phyloP scores from a whole-genome alignment of 2,797 vertebrate species.

The Crypturellus tataupa region DNA sequence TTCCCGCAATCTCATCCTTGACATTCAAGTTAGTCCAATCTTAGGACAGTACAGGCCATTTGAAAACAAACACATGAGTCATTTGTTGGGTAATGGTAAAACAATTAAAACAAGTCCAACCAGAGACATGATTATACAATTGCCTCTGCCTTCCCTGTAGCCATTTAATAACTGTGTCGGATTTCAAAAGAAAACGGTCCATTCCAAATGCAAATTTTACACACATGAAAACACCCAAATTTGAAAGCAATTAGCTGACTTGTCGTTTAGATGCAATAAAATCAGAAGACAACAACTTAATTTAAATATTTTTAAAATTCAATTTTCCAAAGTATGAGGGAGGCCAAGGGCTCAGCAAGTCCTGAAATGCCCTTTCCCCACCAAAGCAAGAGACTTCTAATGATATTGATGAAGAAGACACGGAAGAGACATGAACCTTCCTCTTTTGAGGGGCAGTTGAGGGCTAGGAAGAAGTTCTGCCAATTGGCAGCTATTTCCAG shows the following conservation, averaged over 20 bases:
- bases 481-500: not conserved
- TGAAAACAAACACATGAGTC: not conserved
- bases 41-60: no score
- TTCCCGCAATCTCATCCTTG: not conserved
- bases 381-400: not conserved
- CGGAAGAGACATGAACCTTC: not conserved
- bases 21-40: not conserved
- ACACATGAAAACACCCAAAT: not conserved
- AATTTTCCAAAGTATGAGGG: not conserved
- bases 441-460: not conserved
- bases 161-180: not conserved
- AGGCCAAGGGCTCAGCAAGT: not conserved
- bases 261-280: not conserved
- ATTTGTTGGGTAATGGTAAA: not conserved
- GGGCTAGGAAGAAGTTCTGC: not conserved
- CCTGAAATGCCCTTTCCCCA: not conserved
- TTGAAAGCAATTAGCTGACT: not conserved
- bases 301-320: not conserved
- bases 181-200: not conserved
- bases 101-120: not conserved
- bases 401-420: not conserved
- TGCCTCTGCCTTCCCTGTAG: not conserved
- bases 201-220: not conserved
- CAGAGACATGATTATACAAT: not conserved
- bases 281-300: conserved; percentile 15